Base-by-base conservation (phyloP, 2,113 vertebrate species). In the Odobenus rosmarus region DNA sequence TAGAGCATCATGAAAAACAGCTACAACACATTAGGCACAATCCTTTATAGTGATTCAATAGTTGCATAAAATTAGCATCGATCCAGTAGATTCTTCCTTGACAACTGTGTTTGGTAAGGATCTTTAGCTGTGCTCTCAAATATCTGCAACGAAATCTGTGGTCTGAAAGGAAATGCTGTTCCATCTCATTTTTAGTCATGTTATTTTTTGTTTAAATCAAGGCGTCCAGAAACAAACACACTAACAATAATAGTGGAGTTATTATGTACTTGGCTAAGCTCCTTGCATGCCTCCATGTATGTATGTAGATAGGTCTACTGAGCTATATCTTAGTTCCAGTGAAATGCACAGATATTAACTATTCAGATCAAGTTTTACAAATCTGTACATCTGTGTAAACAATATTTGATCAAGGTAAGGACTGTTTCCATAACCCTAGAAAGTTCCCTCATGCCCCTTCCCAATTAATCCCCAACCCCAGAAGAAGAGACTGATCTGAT, bases 31-130 rank as follows among this genome's bases (percentile, higher is more conserved):
- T 97, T 91, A 88, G 91, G 64, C 53, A 46, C n/a, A 93, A 88
- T 77, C n/a, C 93, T 79, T 51, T 86, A 53, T 9, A 57, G 59
- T 28, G 82, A 97, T 92, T 97, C 83, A 39, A 59, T 39, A 57
- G 49, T 55, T 97, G 21, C 89, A 97, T 83, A 93, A 95, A 97
- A 95, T 96, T 69, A 95, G 67, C 82, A 97, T 80, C n/a, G 92
- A 97, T 92, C 62, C 21, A 69, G 19, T 24, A 24, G 71, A 85
- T 23, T 90, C 42, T 96, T 82, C 59, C 49, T 79, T 86, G 82
- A 93, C 46, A 83, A 79, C 1, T 89, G 8, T 57, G 11, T 51
- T 62, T 69, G 92, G 77, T 74, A 88, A 93, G 23, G 28, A 49
- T 94, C 69, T 81, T 85, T 26, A 82, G 39, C 76, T 94, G 64